Evolutionary conservation across 2,797 vertebrate genomes (phyloP), one percentile per base, ranked within the genome.

Genomic region (Chloroceryle inda): DNA sequence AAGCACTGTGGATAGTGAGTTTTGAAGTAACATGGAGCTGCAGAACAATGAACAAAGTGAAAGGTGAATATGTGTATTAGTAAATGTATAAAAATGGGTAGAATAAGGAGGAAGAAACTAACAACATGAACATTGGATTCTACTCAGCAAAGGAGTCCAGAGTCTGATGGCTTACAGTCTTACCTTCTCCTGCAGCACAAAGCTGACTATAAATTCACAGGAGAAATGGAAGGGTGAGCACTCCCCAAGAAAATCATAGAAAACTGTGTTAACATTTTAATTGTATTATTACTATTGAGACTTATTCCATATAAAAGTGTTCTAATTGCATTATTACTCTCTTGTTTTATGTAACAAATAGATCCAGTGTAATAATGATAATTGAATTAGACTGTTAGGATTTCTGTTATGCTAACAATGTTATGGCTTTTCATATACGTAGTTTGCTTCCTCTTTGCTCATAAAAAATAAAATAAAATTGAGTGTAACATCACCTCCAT

Each of bases 141-240:
- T 31, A 83, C 17, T 20, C 35, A 84, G 9, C 0, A 0, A 84
- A 55, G 44, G 16, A 67, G 12, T 71, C 22, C 1, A 4, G 14
- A 62, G 15, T 5, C 6, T 66, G 35, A n/a, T 53, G 45, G 27
- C 6, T 94, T 64, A 22, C 2, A 1, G 11, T 56, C 14, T 94
- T 31, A 44, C 6, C 13, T 22, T 66, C 55, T 63, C 16, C 53
- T 55, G 44, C 29, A 81, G 66, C 40, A 40, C 8, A 26, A 69
- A 62, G 22, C 50, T 9, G n/a, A 29, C 27, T 74, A 0, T 14
- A 47, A 59, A 8, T 27, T 78, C 63, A 90, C 21, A 76, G 24
- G 19, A 90, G 35, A 61, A 86, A 62, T 26, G 22, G 10, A 53
- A 73, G 55, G 17, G 19, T 40, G 50, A 86, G 13, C 31, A 23